Conservation (phyloP, 2,888 invertebrate genomes). For the Penaeus monodon region DNA sequence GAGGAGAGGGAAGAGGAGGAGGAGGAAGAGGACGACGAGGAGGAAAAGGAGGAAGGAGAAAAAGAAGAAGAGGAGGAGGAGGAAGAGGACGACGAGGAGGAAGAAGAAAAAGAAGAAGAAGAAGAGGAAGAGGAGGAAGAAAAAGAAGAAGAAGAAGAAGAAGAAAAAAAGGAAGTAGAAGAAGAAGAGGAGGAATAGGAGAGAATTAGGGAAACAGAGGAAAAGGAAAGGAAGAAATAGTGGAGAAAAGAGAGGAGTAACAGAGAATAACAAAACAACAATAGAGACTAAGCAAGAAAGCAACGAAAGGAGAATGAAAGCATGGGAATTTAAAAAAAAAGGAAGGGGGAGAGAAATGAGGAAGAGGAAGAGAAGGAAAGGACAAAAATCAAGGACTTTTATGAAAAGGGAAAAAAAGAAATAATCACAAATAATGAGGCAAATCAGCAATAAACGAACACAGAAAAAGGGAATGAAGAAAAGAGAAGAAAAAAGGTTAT, state of each 20-base stretch:
- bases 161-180: neutral
- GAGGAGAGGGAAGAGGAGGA: neutral
- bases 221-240: neutral
- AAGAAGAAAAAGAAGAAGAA: neutral
- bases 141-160: neutral
- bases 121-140: neutral
- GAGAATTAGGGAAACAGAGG: too few species aligned
- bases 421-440: too few species aligned
- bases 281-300: neutral
- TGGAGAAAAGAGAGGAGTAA: neutral
- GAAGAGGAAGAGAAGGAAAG: neutral
- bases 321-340: neutral
- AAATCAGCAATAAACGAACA: too few species aligned
- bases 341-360: neutral
- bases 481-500: too few species aligned
- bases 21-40: neutral
- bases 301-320: neutral
- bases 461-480: too few species aligned
- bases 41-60: neutral
- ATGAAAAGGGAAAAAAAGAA: too few species aligned
- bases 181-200: neutral
- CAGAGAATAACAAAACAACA: too few species aligned
- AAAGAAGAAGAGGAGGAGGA: neutral
- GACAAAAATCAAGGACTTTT: neutral
- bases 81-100: neutral